Evolutionary conservation across 2,797 vertebrate genomes (phyloP).

Genomic region (Enteromius mattozi): DNA sequence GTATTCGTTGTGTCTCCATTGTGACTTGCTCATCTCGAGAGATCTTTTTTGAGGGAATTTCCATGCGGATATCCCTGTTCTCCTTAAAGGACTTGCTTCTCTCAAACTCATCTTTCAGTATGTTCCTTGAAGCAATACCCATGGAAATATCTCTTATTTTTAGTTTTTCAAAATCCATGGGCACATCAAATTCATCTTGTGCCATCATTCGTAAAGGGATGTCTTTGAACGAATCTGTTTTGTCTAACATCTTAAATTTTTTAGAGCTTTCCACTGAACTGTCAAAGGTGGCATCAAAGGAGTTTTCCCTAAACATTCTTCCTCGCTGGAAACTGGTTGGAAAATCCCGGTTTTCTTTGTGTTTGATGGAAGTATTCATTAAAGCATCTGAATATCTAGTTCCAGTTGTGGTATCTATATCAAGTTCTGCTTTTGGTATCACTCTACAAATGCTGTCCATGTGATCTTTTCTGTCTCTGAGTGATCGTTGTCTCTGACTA

Average conservation of each 20-base stretch:
- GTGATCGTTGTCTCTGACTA: conserved; percentile 59
- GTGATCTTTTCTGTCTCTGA: conserved; percentile 65
- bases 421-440: conserved; percentile 60
- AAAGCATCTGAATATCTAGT: conserved; percentile 66
- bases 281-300: conserved; percentile 67
- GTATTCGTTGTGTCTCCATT: conserved; percentile 64
- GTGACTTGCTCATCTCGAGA: conserved; percentile 67
- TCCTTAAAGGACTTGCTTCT: conserved; percentile 57
- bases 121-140: conserved; percentile 36
- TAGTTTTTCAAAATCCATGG: conserved; percentile 20
- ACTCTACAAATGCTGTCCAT: conserved; percentile 66
- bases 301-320: conserved; percentile 65
- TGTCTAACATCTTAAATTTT: conserved; percentile 31
- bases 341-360: conserved; percentile 67
- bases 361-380: conserved; percentile 60
- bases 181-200: conserved; percentile 42
- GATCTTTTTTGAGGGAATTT: conserved; percentile 64
- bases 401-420: conserved; percentile 59
- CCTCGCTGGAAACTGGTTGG: conserved; percentile 62
- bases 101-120: conserved; percentile 32
- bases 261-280: conserved; percentile 66
- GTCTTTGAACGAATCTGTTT: conserved; percentile 28
- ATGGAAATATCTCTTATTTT: conserved; percentile 34
- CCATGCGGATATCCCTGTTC: conserved; percentile 68
- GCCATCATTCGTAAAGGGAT: conserved; percentile 24